These are phyloP conservation scores for Apostichopus japonicus DNA, from an alignment of 35 echinoderm and acorn worm species.

Conservation along the genomic window DNA sequence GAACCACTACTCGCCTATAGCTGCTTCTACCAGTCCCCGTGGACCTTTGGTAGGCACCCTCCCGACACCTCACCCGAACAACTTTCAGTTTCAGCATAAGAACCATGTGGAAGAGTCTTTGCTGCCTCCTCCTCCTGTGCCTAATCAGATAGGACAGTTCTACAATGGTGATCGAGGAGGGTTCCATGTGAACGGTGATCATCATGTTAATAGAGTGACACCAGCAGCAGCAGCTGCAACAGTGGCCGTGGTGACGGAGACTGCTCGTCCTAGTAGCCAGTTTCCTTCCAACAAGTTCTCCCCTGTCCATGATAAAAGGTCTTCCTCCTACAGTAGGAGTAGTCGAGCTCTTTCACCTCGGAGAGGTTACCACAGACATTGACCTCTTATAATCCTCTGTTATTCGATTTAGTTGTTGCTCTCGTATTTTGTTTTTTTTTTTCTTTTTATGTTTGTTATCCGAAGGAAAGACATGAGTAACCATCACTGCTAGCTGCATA, in stretches of 20 bases:
- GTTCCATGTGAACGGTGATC: conserved; percentile 28
- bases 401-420: not conserved
- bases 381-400: not conserved
- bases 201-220: not conserved
- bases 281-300: conserved; percentile 11
- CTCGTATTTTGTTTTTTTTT: not conserved
- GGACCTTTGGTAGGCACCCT: conserved; percentile 21
- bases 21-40: conserved; percentile 38
- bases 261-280: conserved; percentile 21
- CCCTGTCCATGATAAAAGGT: conserved; percentile 33
- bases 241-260: not conserved
- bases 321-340: conserved; percentile 27
- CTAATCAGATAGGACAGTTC: conserved; percentile 23
- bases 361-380: conserved; percentile 32
- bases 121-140: not conserved
- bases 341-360: conserved; percentile 25
- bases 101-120: conserved; percentile 45
- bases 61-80: conserved; percentile 28
- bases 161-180: conserved; percentile 17
- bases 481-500: not conserved
- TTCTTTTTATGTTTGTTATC: not conserved
- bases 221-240: not conserved
- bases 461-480: not conserved
- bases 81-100: conserved; percentile 36
- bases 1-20: conserved; percentile 40